A percentile compares a stretch with the other conserved stretches of the same genome.
Conservation (phyloP, 2,113 vertebrate species). For the Anguilla japonica region DNA sequence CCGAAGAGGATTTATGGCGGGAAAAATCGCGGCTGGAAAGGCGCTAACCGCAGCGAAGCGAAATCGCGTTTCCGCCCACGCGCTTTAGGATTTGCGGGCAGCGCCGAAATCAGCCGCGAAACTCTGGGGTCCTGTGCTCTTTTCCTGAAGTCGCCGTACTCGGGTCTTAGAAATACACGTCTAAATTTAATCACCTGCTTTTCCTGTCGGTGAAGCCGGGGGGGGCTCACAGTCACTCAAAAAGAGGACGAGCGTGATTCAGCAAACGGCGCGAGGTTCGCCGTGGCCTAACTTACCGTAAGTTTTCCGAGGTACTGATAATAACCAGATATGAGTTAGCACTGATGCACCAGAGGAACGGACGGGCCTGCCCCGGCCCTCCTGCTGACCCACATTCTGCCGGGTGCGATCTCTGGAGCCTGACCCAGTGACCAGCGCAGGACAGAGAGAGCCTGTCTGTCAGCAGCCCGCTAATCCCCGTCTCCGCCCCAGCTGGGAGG, state of each 20-base stretch:
- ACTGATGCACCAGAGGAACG: neutral
- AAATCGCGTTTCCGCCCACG: neutral
- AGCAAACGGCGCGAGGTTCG: neutral
- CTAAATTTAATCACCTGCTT: neutral
- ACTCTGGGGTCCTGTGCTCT: neutral
- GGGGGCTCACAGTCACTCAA: neutral
- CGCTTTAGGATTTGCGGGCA: neutral
- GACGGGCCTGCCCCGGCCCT: neutral
- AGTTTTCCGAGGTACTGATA: neutral
- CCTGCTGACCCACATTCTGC: constrained; percentile 19
- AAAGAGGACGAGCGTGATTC: neutral
- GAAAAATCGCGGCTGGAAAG: neutral
- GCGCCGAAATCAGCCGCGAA: neutral
- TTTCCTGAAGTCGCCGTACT: neutral
- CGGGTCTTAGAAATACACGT: too few species aligned
- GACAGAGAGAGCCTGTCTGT: neutral
- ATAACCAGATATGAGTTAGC: neutral
- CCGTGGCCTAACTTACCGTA: neutral
- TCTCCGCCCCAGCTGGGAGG: neutral
- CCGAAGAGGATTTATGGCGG: neutral
- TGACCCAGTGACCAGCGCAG: constrained; percentile 7
- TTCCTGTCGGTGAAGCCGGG: neutral
- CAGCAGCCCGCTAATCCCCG: neutral
- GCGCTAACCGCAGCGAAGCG: too few species aligned
- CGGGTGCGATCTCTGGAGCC: neutral